A percentile compares a stretch with the other conserved stretches of the same genome.
These are phyloP conservation scores for Oxytorus armatus DNA, from an alignment of 2,888 invertebrate genomes.

Conservation along the genomic window DNA sequence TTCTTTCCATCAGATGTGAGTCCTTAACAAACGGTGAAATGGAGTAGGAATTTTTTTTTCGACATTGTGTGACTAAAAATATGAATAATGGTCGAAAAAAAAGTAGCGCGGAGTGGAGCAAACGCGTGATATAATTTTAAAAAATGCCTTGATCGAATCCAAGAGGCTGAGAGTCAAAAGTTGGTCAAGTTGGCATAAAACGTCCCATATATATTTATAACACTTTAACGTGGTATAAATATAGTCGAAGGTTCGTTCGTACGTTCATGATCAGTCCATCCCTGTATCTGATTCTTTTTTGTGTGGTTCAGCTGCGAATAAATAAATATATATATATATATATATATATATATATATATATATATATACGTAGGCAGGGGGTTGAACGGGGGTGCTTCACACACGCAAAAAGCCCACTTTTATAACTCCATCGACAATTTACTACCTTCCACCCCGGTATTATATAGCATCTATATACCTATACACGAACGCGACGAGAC, in stretches of 20 bases:
- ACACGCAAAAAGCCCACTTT: slow-evolving; percentile 77
- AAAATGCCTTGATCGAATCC: background rate
- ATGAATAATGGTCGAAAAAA: too few relatives aligned
- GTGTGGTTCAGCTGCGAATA: slow-evolving; percentile 49
- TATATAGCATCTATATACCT: slow-evolving; percentile 71
- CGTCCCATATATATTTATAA: slow-evolving; percentile 1
- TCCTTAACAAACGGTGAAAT: too few relatives aligned
- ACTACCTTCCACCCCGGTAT: slow-evolving; percentile 73
- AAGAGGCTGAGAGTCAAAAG: slow-evolving; percentile 27
- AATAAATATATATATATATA: background rate
- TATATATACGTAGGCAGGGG: slow-evolving; percentile 44
- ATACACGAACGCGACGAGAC: slow-evolving; percentile 61
- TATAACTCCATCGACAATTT: slow-evolving; percentile 82
- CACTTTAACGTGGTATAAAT: slow-evolving; percentile 1
- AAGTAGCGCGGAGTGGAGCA: too few relatives aligned
- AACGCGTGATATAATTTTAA: too few relatives aligned
- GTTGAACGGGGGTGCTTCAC: slow-evolving; percentile 48
- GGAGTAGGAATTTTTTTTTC: too few relatives aligned
- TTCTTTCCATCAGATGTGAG: too few relatives aligned
- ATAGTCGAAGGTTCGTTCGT: slow-evolving; percentile 3
- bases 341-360: slow-evolving; percentile 3
- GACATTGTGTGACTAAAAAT: too few relatives aligned
- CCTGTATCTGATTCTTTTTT: slow-evolving; percentile 21
- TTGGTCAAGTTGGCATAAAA: background rate
- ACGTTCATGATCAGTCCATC: slow-evolving; percentile 31